Base-by-base conservation (phyloP, 2,888 invertebrate genomes). In the Drosophila monieri region DNA sequence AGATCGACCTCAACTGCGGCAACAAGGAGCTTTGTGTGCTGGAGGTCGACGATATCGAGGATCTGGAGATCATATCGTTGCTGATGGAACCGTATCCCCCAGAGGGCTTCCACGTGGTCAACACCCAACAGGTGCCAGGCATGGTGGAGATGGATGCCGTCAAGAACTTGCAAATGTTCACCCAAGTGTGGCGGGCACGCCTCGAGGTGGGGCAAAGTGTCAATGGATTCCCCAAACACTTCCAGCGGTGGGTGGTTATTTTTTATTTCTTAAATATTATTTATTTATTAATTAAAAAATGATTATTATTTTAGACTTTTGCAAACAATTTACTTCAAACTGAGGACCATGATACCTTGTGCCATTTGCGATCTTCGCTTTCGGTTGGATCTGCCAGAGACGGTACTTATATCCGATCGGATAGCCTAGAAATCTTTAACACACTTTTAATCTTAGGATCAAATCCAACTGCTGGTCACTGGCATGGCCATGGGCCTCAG, bases 281-380 rank as follows among this genome's bases (percentile, higher is more conserved):
- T 9, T 15, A 1, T 6, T 14, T 14, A 9, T 1, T 9, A 2
- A 35, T 18, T 21, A 3, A 4, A 21, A 23, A 27, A 6, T 8
- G 1, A 14, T 76, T 76, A 32, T 56, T 2, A 6, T 35, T 35
- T 37, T 9, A 93, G 94, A 77, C 92, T 95, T 54, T 89, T 95
- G 27, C 94, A 95, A 93, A 95, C 95, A 70, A 94, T 98, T 51
- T 96, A 95, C 88, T 98, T 98, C 92, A 98, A 98, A 92, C 93
- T 98, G 81, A 93, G 98, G 10, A 93, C 96, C 12, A 95, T 97
- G 94, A 94, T 95, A 69, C 98, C 98, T 0, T 97, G 97, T 90
- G 96, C 97, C 14, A 92, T 98, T 15, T 95, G 95, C 73, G 94
- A 96, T 89, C 92, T 98, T 30, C 93, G 94, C 80, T 97, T 98